phyloP scores from a whole-genome alignment of 2,797 vertebrate species.

The Spheniscus humboldti region DNA sequence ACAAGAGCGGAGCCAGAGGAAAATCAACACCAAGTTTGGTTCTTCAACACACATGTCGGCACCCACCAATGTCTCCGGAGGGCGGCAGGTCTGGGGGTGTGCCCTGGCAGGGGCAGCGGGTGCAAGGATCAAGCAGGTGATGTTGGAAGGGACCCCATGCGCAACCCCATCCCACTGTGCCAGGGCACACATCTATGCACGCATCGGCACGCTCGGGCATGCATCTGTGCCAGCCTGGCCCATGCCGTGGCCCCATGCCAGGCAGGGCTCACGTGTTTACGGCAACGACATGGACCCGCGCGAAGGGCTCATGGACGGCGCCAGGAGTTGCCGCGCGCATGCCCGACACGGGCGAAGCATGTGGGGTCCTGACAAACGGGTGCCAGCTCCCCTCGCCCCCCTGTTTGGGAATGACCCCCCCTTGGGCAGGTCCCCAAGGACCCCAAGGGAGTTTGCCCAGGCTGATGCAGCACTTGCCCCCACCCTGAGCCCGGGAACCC shows the following conservation, averaged over 20 bases:
- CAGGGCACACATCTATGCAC: fast-evolving
- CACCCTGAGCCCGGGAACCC: not conserved
- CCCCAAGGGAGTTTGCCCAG: not conserved
- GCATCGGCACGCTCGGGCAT: fast-evolving
- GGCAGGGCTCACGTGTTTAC: fast-evolving
- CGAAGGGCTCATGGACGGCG: fast-evolving
- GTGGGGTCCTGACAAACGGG: fast-evolving
- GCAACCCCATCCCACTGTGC: not conserved
- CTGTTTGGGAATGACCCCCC: fast-evolving
- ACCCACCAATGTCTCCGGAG: fast-evolving
- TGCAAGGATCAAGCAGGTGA: not conserved
- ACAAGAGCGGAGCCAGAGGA: not conserved
- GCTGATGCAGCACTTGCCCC: not conserved
- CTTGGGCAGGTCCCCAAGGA: not conserved
- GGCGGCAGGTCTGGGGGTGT: not conserved
- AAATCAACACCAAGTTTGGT: not conserved
- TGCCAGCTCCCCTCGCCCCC: not conserved
- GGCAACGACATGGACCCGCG: fast-evolving
- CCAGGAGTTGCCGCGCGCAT: fast-evolving
- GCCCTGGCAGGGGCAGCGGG: fast-evolving
- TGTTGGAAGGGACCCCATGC: not conserved
- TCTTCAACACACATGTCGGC: fast-evolving
- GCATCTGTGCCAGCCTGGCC: not conserved
- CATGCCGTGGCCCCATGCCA: fast-evolving
- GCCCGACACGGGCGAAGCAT: not conserved